phyloP scores from a whole-genome alignment of 2,888 invertebrate species.

The Troides helena region DNA sequence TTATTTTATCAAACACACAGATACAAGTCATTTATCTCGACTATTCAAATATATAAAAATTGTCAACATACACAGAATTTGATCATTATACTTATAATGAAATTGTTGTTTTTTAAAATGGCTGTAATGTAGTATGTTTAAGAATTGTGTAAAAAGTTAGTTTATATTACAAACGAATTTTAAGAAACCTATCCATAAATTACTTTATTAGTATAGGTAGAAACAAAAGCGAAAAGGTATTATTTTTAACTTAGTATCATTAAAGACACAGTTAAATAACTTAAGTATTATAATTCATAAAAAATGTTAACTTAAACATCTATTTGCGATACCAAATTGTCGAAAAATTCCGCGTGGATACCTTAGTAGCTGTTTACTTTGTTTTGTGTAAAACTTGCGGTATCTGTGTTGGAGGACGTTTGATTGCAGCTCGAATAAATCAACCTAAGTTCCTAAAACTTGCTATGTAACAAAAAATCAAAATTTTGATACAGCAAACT shows the following conservation, averaged over 20 bases:
- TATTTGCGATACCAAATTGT: neutral
- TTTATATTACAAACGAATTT: too few species aligned
- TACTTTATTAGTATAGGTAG: too few species aligned
- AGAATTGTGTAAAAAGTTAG: neutral
- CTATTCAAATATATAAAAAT: too few species aligned
- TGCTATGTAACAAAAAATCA: neutral
- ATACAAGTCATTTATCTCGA: too few species aligned
- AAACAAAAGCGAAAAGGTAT: too few species aligned
- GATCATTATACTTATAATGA: too few species aligned
- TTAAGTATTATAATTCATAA: too few species aligned
- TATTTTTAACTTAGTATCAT: too few species aligned
- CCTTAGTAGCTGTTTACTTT: constrained; percentile 4
- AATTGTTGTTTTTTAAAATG: too few species aligned
- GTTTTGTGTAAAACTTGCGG: constrained; percentile 1
- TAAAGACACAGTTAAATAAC: neutral
- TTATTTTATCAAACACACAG: too few species aligned
- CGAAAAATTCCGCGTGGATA: neutral
- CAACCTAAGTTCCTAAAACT: neutral
- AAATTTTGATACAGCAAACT: neutral
- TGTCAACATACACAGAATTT: too few species aligned
- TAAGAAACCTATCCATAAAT: too few species aligned
- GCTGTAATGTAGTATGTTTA: neutral
- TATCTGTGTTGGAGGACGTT: neutral
- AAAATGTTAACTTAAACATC: neutral
- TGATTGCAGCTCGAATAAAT: neutral